These are phyloP conservation scores for Antheraea yamamai DNA, from an alignment of 2,888 invertebrate genomes.

Conservation along the genomic window DNA sequence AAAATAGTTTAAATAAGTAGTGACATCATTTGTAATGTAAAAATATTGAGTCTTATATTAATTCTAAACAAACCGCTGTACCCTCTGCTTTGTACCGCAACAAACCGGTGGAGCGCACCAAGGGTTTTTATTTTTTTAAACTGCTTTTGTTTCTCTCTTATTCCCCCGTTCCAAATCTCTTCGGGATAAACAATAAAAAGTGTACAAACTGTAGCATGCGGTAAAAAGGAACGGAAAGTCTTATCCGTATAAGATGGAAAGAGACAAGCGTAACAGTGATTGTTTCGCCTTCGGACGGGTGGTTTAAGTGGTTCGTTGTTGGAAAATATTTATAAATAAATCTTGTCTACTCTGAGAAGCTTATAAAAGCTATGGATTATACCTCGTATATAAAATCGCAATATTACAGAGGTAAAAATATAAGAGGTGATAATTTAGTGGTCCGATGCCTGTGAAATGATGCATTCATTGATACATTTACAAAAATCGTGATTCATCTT, in stretches of 20 bases:
- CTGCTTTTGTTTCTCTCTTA: slow-evolving; percentile 22
- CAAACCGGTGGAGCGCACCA: slow-evolving; percentile 6
- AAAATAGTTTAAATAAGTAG: too few relatives aligned
- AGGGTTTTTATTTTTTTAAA: slow-evolving; percentile 23
- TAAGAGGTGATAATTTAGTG: too few relatives aligned
- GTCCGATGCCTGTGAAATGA: too few relatives aligned
- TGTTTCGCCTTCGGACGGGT: background rate
- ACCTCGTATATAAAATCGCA: background rate
- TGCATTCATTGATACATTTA: too few relatives aligned
- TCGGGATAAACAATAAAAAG: slow-evolving; percentile 11
- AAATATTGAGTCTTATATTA: too few relatives aligned
- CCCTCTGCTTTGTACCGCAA: slow-evolving; percentile 4
- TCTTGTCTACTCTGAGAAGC: background rate
- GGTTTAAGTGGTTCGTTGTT: background rate
- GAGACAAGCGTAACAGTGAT: background rate
- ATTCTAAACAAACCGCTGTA: background rate
- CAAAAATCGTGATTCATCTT: too few relatives aligned
- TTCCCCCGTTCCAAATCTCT: slow-evolving; percentile 13
- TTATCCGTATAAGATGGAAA: background rate
- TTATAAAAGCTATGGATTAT: background rate
- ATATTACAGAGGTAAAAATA: too few relatives aligned
- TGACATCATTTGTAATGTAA: too few relatives aligned
- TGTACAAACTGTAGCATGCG: slow-evolving; percentile 7
- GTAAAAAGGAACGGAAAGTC: background rate
- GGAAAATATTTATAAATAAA: background rate